phyloP scores from a whole-genome alignment of 1,140 invertebrate genomes.

The Ridgeia piscesae region DNA sequence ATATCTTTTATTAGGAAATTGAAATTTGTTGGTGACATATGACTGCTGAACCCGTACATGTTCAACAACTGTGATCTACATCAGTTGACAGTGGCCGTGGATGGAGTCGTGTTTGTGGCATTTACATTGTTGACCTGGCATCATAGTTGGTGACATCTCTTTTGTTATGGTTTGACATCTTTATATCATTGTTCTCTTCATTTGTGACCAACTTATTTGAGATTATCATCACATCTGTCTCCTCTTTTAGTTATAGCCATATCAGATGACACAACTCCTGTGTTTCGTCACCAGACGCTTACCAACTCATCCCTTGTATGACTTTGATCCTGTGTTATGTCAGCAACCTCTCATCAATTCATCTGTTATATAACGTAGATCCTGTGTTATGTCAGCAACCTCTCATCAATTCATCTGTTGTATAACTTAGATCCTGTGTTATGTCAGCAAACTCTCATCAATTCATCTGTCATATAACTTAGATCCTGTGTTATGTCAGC shows the following conservation, averaged over 20 bases:
- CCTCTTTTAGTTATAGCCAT: not conserved
- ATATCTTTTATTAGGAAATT: not conserved
- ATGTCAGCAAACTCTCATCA: no score
- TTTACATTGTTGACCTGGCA: not conserved
- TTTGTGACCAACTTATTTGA: not conserved
- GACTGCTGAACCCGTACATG: not conserved
- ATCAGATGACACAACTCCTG: not conserved
- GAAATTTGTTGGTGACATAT: not conserved
- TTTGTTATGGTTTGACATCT: not conserved
- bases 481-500: no score
- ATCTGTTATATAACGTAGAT: no score
- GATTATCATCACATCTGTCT: not conserved
- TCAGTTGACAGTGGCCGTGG: not conserved
- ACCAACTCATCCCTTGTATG: no score
- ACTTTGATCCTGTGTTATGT: no score
- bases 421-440: no score
- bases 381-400: no score
- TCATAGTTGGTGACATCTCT: not conserved
- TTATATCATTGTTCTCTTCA: not conserved
- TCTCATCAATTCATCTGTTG: no score
- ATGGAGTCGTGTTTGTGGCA: no score
- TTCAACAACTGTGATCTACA: not conserved
- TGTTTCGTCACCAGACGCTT: not conserved
- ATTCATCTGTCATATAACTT: no score
- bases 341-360: no score